Conservation (phyloP, 1,140 invertebrate species). For the Ctenoplectra terminalis region DNA sequence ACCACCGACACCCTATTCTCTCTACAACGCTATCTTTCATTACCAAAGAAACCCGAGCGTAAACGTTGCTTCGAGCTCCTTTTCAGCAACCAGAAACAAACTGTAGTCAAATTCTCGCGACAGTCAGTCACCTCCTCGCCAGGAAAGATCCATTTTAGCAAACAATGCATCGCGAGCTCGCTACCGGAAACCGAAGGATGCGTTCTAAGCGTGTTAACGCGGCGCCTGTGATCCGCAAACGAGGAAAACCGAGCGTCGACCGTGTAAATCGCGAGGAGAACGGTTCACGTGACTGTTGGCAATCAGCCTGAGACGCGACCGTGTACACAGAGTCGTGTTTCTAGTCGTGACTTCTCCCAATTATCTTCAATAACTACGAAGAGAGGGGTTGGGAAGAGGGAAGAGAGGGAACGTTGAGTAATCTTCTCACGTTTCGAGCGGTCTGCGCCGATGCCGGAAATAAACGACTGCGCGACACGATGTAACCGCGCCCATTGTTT, state of each 20-base stretch:
- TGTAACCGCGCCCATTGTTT: constrained; percentile 58
- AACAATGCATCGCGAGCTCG: not conserved
- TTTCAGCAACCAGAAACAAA: not conserved
- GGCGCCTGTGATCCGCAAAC: not conserved
- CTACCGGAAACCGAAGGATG: not conserved
- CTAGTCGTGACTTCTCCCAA: constrained; percentile 51
- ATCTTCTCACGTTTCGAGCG: constrained; percentile 55
- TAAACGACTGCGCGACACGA: constrained; percentile 61
- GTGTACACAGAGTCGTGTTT: constrained; percentile 13
- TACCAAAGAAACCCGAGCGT: not conserved
- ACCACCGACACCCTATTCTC: not conserved
- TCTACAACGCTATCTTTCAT: not conserved
- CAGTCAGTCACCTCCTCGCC: not conserved
- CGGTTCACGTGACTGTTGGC: not conserved
- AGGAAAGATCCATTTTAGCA: not conserved
- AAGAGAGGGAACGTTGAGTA: constrained; percentile 49
- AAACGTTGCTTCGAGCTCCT: not conserved
- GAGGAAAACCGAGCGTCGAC: not conserved
- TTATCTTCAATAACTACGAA: constrained; percentile 60
- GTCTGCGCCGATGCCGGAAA: constrained; percentile 41
- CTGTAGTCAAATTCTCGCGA: not conserved
- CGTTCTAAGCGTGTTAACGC: not conserved
- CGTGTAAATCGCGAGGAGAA: not conserved
- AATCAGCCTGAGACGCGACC: not conserved
- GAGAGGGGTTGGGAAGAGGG: not conserved